phyloP scores from a whole-genome alignment of 1,140 invertebrate genomes.

The Drosophila subobscura region DNA sequence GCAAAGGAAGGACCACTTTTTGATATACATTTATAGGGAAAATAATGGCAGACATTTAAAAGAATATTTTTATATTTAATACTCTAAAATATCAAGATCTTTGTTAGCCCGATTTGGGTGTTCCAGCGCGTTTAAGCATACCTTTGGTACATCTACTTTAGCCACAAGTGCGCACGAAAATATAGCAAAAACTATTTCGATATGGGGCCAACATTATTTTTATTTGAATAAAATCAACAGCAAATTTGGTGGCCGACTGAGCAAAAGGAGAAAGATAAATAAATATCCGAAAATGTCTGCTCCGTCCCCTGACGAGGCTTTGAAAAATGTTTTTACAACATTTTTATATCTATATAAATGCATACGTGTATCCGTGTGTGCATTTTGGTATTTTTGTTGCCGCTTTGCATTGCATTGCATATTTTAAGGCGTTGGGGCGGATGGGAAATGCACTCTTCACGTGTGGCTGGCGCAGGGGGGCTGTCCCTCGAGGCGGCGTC shows the following conservation, averaged over 20 bases:
- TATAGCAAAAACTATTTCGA: slow-evolving; percentile 53
- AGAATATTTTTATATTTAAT: too few species aligned
- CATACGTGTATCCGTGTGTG: slow-evolving; percentile 3
- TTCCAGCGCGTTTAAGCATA: too few species aligned
- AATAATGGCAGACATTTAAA: too few species aligned
- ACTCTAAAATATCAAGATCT: too few species aligned
- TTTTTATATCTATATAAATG: slow-evolving; percentile 36
- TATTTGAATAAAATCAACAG: slow-evolving; percentile 72
- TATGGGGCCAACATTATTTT: slow-evolving; percentile 53
- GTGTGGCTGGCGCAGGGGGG: slow-evolving; percentile 2
- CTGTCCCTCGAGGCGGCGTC: slow-evolving; percentile 32
- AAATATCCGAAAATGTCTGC: slow-evolving; percentile 39
- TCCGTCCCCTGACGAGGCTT: slow-evolving; percentile 45
- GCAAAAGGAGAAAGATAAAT: slow-evolving; percentile 24
- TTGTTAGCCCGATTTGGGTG: too few species aligned
- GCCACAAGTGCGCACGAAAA: slow-evolving; percentile 19
- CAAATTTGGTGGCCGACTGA: slow-evolving; percentile 24
- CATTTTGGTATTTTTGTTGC: slow-evolving; percentile 29
- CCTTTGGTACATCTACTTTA: too few species aligned
- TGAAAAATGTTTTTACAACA: slow-evolving; percentile 78
- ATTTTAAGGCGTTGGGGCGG: slow-evolving; percentile 58
- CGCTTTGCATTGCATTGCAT: slow-evolving; percentile 51
- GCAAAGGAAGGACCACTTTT: too few species aligned
- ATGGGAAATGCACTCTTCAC: neutral
- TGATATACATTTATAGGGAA: too few species aligned